A percentile compares a stretch with the other conserved stretches of the same genome.
These are phyloP conservation scores for Dascyllus trimaculatus DNA, from an alignment of 2,113 vertebrate species.

Conservation along the genomic window DNA sequence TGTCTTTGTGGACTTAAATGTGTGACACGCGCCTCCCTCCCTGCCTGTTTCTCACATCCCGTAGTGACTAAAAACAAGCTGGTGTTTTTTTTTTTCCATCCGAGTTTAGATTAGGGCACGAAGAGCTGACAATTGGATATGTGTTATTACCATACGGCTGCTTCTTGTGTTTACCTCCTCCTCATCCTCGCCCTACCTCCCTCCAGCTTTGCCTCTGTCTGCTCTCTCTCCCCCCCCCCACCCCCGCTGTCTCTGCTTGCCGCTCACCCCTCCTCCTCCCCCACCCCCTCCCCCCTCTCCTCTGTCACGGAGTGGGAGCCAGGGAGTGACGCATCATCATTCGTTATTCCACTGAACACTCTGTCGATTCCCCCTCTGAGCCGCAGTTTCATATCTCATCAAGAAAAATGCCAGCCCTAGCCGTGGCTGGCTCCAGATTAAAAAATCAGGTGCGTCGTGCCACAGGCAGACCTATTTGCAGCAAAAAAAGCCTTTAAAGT, in stretches of 20 bases:
- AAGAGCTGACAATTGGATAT: conserved; percentile 35
- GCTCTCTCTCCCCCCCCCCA: neutral
- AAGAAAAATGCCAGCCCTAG: conserved; percentile 76
- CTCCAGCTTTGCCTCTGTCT: conserved; percentile 8
- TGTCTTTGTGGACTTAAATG: neutral
- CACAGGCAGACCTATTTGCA: conserved; percentile 54
- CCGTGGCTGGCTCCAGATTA: conserved; percentile 68
- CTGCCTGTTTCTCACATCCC: neutral
- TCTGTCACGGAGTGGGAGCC: conserved; percentile 68
- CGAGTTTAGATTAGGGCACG: conserved; percentile 30
- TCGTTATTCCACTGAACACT: conserved; percentile 84
- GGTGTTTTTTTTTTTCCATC: conserved; percentile 4
- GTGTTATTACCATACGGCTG: conserved; percentile 26
- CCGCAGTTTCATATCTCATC: conserved; percentile 81
- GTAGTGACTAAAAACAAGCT: neutral
- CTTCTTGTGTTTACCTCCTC: conserved; percentile 38
- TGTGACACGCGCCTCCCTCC: neutral
- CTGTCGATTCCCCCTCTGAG: conserved; percentile 76
- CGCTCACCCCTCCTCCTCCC: conserved; percentile 21
- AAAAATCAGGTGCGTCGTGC: conserved; percentile 60
- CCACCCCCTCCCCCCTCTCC: conserved; percentile 9
- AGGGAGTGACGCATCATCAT: conserved; percentile 74
- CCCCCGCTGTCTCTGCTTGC: conserved; percentile 10
- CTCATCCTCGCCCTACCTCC: neutral
- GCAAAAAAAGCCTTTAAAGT: conserved; percentile 44